Base-by-base conservation (phyloP, 2,888 invertebrate species). In the Belgica antarctica region DNA sequence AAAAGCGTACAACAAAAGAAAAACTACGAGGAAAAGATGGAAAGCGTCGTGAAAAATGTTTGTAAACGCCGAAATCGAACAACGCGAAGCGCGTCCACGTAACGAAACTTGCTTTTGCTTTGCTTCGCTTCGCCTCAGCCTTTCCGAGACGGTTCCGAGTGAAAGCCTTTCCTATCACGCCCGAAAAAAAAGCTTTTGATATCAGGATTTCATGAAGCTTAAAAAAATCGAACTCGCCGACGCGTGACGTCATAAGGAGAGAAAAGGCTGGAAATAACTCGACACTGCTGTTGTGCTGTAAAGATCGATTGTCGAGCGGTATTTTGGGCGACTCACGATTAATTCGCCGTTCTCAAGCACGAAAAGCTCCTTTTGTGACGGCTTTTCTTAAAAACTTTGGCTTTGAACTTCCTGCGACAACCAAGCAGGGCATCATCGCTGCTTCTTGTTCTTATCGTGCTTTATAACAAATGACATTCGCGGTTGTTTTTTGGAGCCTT, bases 201-300 rank as follows among this genome's bases (percentile, higher is more conserved):
- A 52, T 52, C 52, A 52, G 52, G 52, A 12, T 52, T 52, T 19
- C 52, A 52, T 52, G 22, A 52, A 52, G 52, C 52, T 52, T 31
- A 12, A 17, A 22, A 4, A n/a, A 17, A 22, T 17, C 5, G 17
- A n/a, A 12, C 12, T 31, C 34, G 12, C 34, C 34, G n/a, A 41
- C n/a, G 7, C 22, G 52, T 52, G 52, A 52, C 52, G 52, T 22
- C 19, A 17, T 22, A 8, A 52, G 7, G 12, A 31, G 7, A 19
- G 17, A n/a, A 17, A 52, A 22, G 7, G 7, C 2, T 52, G 4
- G 22, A 22, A 52, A 41, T 41, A 10, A n/a, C 10, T n/a, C n/a
- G n/a, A n/a, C n/a, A n/a, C n/a, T n/a, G n/a, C n/a, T n/a, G n/a
- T n/a, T 34, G 34, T 34, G 7, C 12, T 12, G 7, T 34, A n/a